Conservation (phyloP, 1,140 invertebrate genomes). For the Rhopalosiphum padi region DNA sequence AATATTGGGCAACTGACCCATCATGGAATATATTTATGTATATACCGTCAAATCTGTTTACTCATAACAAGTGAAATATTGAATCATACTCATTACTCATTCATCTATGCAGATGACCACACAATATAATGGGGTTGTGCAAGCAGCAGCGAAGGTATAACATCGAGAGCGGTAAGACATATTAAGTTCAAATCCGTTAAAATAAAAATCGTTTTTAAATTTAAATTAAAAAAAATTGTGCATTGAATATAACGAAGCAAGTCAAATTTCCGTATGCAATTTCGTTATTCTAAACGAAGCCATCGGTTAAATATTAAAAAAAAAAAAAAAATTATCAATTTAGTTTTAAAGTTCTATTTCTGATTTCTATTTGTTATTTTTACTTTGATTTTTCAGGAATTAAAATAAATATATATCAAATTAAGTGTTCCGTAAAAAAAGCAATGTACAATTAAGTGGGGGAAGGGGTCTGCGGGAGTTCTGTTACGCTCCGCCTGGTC, state of each 20-base stretch:
- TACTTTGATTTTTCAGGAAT: slow-evolving; percentile 15
- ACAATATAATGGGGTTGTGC: too few species aligned
- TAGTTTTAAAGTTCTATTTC: not conserved
- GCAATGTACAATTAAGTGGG: not conserved
- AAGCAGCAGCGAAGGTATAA: too few species aligned
- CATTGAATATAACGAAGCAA: too few species aligned
- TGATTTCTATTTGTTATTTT: not conserved
- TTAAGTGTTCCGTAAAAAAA: slow-evolving; percentile 29
- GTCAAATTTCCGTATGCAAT: not conserved
- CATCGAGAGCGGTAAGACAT: too few species aligned
- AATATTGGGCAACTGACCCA: not conserved
- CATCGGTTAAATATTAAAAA: not conserved
- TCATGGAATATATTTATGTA: not conserved
- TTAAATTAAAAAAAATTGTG: too few species aligned
- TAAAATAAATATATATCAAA: not conserved
- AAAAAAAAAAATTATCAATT: not conserved
- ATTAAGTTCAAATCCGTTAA: too few species aligned
- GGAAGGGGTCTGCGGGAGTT: slow-evolving; percentile 7
- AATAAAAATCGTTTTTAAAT: too few species aligned
- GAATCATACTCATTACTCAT: too few species aligned
- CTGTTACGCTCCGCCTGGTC: slow-evolving; percentile 53
- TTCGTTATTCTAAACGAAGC: not conserved
- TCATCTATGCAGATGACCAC: too few species aligned
- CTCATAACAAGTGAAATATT: too few species aligned
- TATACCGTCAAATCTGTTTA: too few species aligned